Conservation (phyloP, 2,797 vertebrate genomes). For the Gallinago nigripennis region DNA sequence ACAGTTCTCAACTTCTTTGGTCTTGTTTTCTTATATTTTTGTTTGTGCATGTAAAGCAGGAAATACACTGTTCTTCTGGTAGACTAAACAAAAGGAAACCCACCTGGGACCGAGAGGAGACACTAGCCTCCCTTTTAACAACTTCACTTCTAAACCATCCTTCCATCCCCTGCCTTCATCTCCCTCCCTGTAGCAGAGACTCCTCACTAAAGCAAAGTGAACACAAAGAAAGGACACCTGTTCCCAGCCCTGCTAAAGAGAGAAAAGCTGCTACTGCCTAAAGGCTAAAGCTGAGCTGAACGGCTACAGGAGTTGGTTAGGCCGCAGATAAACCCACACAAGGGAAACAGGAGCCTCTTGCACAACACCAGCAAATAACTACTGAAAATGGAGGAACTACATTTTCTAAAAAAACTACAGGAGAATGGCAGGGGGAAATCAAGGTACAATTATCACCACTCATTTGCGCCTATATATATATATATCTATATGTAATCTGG, state of each 20-base stretch:
- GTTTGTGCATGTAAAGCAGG: constrained; percentile 44
- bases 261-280: neutral
- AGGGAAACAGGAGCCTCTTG: neutral
- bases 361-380: neutral
- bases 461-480: neutral
- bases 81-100: constrained; percentile 68
- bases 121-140: constrained; percentile 9
- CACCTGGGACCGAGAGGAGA: constrained; percentile 21
- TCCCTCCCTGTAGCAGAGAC: neutral
- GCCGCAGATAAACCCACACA: neutral
- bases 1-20: neutral
- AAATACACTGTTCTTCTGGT: constrained; percentile 32
- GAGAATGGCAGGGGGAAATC: neutral
- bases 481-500: neutral
- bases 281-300: constrained; percentile 13
- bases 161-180: neutral
- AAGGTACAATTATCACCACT: neutral
- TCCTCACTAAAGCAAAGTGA: neutral
- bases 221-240: constrained; percentile 26
- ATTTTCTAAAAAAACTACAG: no score
- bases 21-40: constrained; percentile 13
- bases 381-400: neutral
- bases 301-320: neutral
- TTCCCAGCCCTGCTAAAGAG: neutral
- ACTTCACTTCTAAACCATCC: neutral